These are phyloP conservation scores for Aptenodytes patagonicus DNA, from an alignment of 2,113 vertebrate species.

Conservation along the genomic window DNA sequence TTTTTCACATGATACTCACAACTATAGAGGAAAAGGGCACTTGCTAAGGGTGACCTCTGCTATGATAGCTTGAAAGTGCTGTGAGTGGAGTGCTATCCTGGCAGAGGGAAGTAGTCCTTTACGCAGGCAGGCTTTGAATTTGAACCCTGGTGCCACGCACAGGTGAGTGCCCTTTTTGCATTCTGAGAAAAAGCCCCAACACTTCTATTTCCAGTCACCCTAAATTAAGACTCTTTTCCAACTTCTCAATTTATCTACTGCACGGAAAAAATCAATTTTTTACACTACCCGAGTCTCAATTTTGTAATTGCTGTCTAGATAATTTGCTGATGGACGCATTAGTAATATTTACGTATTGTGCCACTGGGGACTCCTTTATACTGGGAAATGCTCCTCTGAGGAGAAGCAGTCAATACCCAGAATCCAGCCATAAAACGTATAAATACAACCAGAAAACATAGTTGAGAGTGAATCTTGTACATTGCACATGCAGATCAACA, in stretches of 20 bases:
- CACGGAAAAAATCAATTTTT: not conserved
- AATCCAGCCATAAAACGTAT: not conserved
- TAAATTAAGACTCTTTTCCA: not conserved
- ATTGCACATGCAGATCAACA: not conserved
- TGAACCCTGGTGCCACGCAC: not conserved
- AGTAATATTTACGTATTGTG: not conserved
- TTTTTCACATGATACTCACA: not conserved
- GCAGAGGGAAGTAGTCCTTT: not conserved
- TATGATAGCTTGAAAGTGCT: not conserved
- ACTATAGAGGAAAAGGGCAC: not conserved
- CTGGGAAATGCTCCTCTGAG: not conserved
- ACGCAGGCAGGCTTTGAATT: not conserved
- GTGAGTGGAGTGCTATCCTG: not conserved
- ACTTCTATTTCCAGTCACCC: not conserved
- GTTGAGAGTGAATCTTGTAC: not conserved
- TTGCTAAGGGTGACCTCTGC: not conserved
- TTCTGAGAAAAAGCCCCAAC: not conserved
- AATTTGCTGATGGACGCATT: slow-evolving; percentile 19
- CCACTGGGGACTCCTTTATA: not conserved
- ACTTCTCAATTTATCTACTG: not conserved
- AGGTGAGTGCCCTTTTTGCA: not conserved
- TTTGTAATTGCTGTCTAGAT: slow-evolving; percentile 1
- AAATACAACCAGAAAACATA: not conserved
- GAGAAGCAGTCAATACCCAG: not conserved
- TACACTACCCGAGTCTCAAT: not conserved